Conservation (phyloP, 1,140 invertebrate genomes). For the Brachionus calyciflorus region DNA sequence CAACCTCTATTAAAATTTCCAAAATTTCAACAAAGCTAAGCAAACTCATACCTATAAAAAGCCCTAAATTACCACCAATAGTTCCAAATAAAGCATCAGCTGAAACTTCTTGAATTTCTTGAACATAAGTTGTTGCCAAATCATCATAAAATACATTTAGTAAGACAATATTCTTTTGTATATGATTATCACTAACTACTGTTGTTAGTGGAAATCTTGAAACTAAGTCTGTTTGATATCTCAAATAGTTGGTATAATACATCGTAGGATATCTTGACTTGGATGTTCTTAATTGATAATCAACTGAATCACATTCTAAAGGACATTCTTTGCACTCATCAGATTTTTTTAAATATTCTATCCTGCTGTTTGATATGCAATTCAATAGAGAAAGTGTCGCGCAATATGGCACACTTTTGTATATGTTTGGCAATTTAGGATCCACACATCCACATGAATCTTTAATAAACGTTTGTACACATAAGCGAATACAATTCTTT, state of each 20-base stretch:
- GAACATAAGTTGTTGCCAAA: slow-evolving; percentile 4
- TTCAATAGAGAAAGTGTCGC: neutral
- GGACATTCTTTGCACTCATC: slow-evolving; percentile 31
- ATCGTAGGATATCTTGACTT: slow-evolving; percentile 31
- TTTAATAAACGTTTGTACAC: slow-evolving; percentile 22
- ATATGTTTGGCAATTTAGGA: neutral
- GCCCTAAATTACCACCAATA: slow-evolving; percentile 35
- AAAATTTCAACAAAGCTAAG: slow-evolving; percentile 43
- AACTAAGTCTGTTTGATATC: slow-evolving; percentile 20
- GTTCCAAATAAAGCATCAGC: slow-evolving; percentile 17
- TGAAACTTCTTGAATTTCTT: slow-evolving; percentile 12
- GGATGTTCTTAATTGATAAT: neutral
- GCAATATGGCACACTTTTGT: neutral
- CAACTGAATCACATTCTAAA: slow-evolving; percentile 38
- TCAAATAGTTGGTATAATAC: slow-evolving; percentile 38
- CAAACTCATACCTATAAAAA: slow-evolving; percentile 37
- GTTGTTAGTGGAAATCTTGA: slow-evolving; percentile 23
- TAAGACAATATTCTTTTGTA: slow-evolving; percentile 45
- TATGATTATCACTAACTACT: slow-evolving; percentile 25
- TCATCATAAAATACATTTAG: slow-evolving; percentile 43
- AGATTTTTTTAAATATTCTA: neutral
- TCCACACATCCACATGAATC: slow-evolving; percentile 3
- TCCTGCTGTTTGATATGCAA: slow-evolving; percentile 3
- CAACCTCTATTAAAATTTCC: slow-evolving; percentile 20
- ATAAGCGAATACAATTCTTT: slow-evolving; percentile 30